Percentiles rank a stretch among this genome's conserved stretches.
Evolutionary conservation across 2,797 vertebrate species (phyloP).

Genomic region (Lindbergichthys nudifrons): DNA sequence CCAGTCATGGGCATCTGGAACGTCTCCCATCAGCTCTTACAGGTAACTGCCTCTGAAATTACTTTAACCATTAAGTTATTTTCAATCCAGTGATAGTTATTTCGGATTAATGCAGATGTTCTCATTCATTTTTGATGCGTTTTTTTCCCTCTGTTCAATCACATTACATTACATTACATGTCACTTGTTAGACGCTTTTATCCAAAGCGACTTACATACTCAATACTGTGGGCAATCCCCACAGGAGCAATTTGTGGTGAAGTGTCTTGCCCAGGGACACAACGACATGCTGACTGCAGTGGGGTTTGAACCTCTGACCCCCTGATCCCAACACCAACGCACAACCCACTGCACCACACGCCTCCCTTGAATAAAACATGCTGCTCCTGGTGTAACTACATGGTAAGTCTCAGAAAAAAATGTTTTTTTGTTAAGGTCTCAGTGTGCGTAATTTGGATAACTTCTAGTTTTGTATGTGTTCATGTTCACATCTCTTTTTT

Average conservation of each 20-base stretch:
- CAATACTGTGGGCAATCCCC: no score
- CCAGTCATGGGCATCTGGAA: not conserved
- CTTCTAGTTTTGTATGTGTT: not conserved
- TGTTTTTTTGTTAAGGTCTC: not conserved
- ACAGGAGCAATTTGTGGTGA: no score
- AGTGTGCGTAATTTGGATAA: not conserved
- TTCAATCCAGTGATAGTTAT: not conserved
- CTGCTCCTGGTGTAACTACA: not conserved
- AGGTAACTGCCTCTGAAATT: constrained; percentile 16
- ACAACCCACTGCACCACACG: no score
- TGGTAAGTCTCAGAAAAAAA: not conserved
- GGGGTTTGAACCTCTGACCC: no score
- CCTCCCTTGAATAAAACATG: no score
- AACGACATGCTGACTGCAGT: no score
- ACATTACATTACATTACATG: no score
- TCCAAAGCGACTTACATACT: no score
- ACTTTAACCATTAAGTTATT: not conserved
- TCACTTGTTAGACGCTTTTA: no score
- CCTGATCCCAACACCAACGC: no score
- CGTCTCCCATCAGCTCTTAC: not conserved
- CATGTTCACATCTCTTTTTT: not conserved
- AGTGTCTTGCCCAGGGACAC: no score
- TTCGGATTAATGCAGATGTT: constrained; percentile 5
- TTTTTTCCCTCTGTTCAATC: constrained; percentile 1
- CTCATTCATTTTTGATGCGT: not conserved